Conservation (phyloP, 2,797 vertebrate species). For the Etheostoma perlongum region DNA sequence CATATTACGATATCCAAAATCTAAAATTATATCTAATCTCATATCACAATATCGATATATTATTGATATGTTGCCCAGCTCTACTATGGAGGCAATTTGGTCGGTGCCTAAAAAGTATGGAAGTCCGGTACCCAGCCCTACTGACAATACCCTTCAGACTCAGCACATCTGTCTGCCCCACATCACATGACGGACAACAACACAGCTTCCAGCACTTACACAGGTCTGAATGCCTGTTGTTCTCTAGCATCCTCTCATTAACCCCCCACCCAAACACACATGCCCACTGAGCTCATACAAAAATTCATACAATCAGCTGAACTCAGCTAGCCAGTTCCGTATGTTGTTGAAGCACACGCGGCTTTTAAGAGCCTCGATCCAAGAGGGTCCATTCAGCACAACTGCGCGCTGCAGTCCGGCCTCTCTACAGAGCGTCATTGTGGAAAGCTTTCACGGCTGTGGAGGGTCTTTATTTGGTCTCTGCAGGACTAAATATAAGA, state of each 20-base stretch:
- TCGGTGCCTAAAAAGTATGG: too few species aligned
- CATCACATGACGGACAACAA: constrained; percentile 47
- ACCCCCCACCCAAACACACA: not conserved
- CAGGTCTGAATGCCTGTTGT: constrained; percentile 53
- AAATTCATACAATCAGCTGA: constrained; percentile 50
- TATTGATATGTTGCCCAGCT: too few species aligned
- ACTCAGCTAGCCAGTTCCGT: constrained; percentile 68
- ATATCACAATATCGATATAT: too few species aligned
- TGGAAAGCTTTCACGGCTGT: constrained; percentile 42
- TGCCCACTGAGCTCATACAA: constrained; percentile 23
- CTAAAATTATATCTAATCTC: too few species aligned
- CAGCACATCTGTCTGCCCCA: constrained; percentile 8
- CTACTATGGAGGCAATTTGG: too few species aligned
- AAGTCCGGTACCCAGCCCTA: too few species aligned
- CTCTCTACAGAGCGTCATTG: constrained; percentile 49
- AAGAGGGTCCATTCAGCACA: constrained; percentile 67
- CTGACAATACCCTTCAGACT: constrained; percentile 10
- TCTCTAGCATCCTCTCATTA: constrained; percentile 18
- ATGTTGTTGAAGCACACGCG: constrained; percentile 52
- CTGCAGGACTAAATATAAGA: constrained; percentile 55
- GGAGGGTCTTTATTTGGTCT: constrained; percentile 39
- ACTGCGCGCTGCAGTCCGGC: constrained; percentile 28
- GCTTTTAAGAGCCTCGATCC: constrained; percentile 55
- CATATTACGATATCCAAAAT: too few species aligned
- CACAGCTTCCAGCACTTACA: constrained; percentile 56